Base-by-base conservation (phyloP, 2,797 vertebrate genomes). In the Cossypha caffra region DNA sequence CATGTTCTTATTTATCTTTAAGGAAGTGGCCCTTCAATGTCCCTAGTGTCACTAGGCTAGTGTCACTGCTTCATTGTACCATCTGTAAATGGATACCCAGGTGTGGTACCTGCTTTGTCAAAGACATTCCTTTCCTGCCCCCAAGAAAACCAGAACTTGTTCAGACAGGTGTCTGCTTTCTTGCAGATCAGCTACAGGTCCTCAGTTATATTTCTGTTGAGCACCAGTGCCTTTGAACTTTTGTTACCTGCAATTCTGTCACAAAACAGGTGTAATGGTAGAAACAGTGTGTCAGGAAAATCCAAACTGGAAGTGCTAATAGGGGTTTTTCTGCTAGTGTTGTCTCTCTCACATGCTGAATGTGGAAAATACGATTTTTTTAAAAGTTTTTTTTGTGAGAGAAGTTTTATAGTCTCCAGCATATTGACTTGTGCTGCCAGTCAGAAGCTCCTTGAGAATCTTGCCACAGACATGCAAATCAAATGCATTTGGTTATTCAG, bases 351-450 rank as follows among this genome's bases (percentile, higher is more conserved):
- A 7, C 3, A 20, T 68, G 38, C 45, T 57, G 21, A 43, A 45
- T 75, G 21, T 2, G 2, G 33, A 48, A 87, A 81, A 47, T 3
- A 8, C 0, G 0, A 7, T 58, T 38, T 38, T 58, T 11, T 38
- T 9, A 1, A 64, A 42, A 11, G 3, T 1, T 6, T 35, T 52
- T 40, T 54, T 13, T n/a, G 12, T 19, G 25, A 5, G 37, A 59
- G 29, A 6, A 3, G 4, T 66, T 79, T 84, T 64, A 31, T 6
- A 73, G 13, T 50, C 16, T 75, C 19, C 10, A n/a, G 0, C 20
- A 13, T 8, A 31, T 4, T 69, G n/a, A 31, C 7, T 81, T 45
- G 4, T 28, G 51, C 7, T 38, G 47, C 35, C 42, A 80, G 10
- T 29, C 45, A 67, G 63, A 69, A 67, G 23, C 55, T 78, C 26